Evolutionary conservation across 2,113 vertebrate species (phyloP).

Genomic region (Phyllostomus hastatus): DNA sequence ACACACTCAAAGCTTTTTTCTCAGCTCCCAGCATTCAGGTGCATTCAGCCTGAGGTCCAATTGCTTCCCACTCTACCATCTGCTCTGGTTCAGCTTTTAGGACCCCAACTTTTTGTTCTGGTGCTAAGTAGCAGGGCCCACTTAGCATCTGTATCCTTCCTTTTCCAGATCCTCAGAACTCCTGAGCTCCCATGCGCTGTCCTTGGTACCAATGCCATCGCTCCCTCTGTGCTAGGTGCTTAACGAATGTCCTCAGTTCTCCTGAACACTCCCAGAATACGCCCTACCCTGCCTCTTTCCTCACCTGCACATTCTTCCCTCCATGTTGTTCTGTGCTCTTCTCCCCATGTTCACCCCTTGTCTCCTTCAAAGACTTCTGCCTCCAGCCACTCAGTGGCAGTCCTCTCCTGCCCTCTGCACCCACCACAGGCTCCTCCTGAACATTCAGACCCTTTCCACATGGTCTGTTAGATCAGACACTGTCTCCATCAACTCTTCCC

Average conservation of each 20-base stretch:
- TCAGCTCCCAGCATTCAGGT: neutral
- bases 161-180: accelerated
- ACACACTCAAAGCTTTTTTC: neutral
- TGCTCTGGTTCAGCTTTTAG: neutral
- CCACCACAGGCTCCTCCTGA: neutral
- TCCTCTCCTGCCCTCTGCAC: neutral
- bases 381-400: neutral
- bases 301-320: neutral
- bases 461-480: neutral
- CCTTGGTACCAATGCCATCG: neutral
- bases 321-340: neutral
- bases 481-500: neutral
- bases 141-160: neutral
- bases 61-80: neutral
- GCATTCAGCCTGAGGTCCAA: neutral
- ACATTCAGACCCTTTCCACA: neutral
- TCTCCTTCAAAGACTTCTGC: neutral
- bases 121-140: neutral
- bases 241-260: neutral
- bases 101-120: neutral
- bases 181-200: neutral
- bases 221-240: neutral
- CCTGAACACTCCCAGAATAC: neutral
- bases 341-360: accelerated
- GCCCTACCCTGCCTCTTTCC: neutral